Evolutionary conservation across 2,888 invertebrate species (phyloP), one percentile per base, ranked within the genome.

Genomic region (Acanthosepion pharaonis): DNA sequence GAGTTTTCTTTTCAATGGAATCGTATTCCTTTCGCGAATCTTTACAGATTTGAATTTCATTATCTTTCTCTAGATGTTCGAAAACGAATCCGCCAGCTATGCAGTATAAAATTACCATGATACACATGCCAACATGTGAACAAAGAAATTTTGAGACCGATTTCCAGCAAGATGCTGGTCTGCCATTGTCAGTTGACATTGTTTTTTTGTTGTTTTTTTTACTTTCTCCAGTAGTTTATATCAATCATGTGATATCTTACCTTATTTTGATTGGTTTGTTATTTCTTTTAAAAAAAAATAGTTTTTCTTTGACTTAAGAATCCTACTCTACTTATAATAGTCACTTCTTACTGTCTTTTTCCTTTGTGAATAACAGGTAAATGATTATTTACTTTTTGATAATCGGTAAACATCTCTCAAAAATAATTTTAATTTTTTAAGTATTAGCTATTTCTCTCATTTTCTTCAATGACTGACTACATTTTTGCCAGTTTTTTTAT

Each of bases 21-120:
- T 94, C 93, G 94, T 97, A 97, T 95, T 97, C 97, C 33, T 96
- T 95, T 53, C 95, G 94, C 11, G 96, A 96, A 95, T 97, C 97
- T 94, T 96, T 96, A 95, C 97, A 97, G 92, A 97, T 95, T 94
- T 96, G 96, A 95, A 96, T 96, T 95, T 97, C 97, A 95, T 97
- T 97, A 94, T 97, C 97, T 95, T 96, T 96, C 95, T 97, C 97
- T 94, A 97, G 96, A 95, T 97, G 97, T 95, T 97, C 96, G 95
- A 97, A 97, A 94, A 97, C 97, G 95, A 97, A 97, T 5, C 97
- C 97, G 2, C 97, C 97, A 1, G 97, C 97, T 4, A 97, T 96
- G 94, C 97, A 96, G 96, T 97, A 97, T 25, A 96, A 95, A 1
- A 97, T 96, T 6, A 97, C 97, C 96, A 97, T 96, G 53, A 96